phyloP scores from a whole-genome alignment of 1,140 invertebrate genomes.

The Drosophila tristis region DNA sequence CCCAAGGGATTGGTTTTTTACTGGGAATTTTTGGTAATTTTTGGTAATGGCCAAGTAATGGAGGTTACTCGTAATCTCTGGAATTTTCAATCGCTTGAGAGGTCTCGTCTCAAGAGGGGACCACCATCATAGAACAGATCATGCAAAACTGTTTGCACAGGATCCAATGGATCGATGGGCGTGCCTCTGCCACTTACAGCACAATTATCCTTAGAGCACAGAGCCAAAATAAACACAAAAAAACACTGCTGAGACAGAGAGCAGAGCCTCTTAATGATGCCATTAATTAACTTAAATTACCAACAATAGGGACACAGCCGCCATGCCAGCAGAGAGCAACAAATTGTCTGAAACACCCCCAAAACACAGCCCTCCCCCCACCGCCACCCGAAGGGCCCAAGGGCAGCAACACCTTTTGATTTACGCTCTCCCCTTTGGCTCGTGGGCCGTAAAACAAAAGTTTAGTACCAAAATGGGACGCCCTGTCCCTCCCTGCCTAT shows the following conservation, averaged over 20 bases:
- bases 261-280: constrained; percentile 60
- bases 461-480: constrained; percentile 41
- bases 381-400: constrained; percentile 38
- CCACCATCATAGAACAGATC: constrained; percentile 9
- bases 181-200: constrained; percentile 65
- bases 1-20: constrained; percentile 34
- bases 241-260: neutral
- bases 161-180: constrained; percentile 36
- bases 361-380: constrained; percentile 5
- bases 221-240: constrained; percentile 25
- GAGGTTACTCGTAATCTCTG: neutral
- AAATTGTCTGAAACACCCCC: constrained; percentile 41
- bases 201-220: constrained; percentile 60
- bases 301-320: constrained; percentile 36
- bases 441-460: constrained; percentile 70
- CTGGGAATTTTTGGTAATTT: neutral
- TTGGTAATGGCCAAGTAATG: constrained; percentile 18
- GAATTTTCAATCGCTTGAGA: neutral
- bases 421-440: constrained; percentile 54
- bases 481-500: constrained; percentile 13
- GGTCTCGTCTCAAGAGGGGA: constrained; percentile 25
- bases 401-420: constrained; percentile 73
- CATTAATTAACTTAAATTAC: constrained; percentile 77
- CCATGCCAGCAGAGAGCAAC: neutral
- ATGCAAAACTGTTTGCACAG: constrained; percentile 27